These are phyloP conservation scores for Aldrovandia affinis DNA, from an alignment of 2,797 vertebrate genomes.

Conservation along the genomic window DNA sequence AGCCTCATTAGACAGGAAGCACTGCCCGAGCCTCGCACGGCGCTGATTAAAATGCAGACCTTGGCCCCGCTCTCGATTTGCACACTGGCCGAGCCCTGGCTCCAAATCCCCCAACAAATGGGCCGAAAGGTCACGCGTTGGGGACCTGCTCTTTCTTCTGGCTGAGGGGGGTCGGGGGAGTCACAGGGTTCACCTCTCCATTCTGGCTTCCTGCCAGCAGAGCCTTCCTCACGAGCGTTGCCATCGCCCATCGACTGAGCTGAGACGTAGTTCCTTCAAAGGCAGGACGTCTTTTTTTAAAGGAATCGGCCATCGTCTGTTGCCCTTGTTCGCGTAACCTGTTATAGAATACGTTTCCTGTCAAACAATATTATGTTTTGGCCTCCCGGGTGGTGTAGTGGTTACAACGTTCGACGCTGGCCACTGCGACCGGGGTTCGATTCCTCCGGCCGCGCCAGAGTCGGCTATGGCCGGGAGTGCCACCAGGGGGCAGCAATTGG, in stretches of 20 bases:
- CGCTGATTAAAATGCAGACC: slow-evolving; percentile 67
- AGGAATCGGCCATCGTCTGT: not conserved
- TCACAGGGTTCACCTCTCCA: not conserved
- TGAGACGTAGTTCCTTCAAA: not conserved
- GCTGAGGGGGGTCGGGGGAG: not conserved
- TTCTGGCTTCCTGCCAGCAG: not conserved
- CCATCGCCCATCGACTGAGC: not conserved
- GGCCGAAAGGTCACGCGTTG: slow-evolving; percentile 15
- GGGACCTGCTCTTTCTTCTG: slow-evolving; percentile 10
- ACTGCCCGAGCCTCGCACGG: slow-evolving; percentile 52
- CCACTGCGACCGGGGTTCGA: too few relatives aligned
- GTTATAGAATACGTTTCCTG: not conserved
- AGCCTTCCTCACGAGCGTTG: not conserved
- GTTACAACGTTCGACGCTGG: too few relatives aligned
- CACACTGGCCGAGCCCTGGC: slow-evolving; percentile 27
- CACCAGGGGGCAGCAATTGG: too few relatives aligned
- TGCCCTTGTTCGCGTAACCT: not conserved
- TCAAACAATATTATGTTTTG: not conserved
- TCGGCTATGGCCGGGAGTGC: too few relatives aligned
- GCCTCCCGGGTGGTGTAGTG: too few relatives aligned
- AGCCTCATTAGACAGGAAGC: slow-evolving; percentile 72
- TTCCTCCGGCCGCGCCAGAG: too few relatives aligned
- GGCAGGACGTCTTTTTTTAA: slow-evolving; percentile 1
- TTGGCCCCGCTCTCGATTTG: slow-evolving; percentile 46
- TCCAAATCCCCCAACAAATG: slow-evolving; percentile 34